A percentile compares a stretch with the other conserved stretches of the same genome.
Evolutionary conservation across 2,797 vertebrate genomes (phyloP).

Genomic region (Sternarchorhynchus goeldii): DNA sequence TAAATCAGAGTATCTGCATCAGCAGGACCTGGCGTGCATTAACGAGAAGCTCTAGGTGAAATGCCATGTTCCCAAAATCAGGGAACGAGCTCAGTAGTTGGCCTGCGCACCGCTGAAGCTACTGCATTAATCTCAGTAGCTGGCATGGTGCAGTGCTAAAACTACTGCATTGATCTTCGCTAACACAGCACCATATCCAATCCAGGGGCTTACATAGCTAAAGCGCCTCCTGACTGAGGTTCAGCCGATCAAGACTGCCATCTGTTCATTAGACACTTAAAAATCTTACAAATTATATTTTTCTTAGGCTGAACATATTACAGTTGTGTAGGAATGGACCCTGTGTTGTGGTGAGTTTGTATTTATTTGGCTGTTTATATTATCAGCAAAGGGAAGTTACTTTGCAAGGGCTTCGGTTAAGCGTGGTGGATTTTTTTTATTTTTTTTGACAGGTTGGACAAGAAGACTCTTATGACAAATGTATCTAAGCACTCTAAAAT

Average conservation of each 20-base stretch:
- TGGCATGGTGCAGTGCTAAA: not conserved
- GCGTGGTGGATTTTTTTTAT: not conserved
- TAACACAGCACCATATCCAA: not conserved
- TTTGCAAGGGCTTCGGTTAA: slow-evolving; percentile 35
- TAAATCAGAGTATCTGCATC: no score
- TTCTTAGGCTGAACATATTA: not conserved
- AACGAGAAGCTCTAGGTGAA: no score
- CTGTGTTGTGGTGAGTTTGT: not conserved
- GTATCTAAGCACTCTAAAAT: slow-evolving; percentile 27
- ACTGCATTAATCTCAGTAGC: no score
- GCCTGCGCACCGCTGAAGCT: no score
- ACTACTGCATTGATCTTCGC: not conserved
- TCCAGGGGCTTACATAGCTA: not conserved
- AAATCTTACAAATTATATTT: slow-evolving; percentile 4
- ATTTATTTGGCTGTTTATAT: slow-evolving; percentile 5
- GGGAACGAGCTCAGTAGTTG: no score
- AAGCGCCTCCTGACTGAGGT: not conserved
- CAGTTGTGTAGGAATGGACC: not conserved
- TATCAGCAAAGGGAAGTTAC: slow-evolving; percentile 19
- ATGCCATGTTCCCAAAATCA: no score
- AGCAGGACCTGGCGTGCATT: no score
- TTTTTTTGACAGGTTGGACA: slow-evolving; percentile 24
- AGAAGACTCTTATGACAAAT: slow-evolving; percentile 9
- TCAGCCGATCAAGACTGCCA: slow-evolving; percentile 48
- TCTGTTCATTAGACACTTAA: slow-evolving; percentile 17